Percentiles rank a stretch among this genome's conserved stretches.
phyloP scores from a whole-genome alignment of 2,113 vertebrate genomes.

The Callipepla californica region DNA sequence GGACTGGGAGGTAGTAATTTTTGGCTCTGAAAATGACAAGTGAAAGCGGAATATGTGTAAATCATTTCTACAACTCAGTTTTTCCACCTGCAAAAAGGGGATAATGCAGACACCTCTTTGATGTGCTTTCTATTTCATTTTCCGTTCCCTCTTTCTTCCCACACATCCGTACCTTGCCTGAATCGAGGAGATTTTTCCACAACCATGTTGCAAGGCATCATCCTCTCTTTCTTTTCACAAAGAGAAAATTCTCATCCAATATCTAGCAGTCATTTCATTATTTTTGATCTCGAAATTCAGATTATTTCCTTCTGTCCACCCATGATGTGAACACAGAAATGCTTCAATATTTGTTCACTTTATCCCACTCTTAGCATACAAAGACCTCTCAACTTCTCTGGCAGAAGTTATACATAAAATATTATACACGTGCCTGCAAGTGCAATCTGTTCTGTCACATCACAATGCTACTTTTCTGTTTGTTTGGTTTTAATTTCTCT shows the following conservation, averaged over 20 bases:
- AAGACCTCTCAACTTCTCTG: neutral
- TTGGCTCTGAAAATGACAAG: slow-evolving; percentile 50
- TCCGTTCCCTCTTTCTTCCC: slow-evolving; percentile 50
- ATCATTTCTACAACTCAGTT: slow-evolving; percentile 39
- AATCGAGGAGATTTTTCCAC: slow-evolving; percentile 15
- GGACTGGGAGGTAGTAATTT: slow-evolving; percentile 48
- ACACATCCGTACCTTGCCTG: slow-evolving; percentile 10
- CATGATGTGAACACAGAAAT: neutral
- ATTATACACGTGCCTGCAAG: neutral
- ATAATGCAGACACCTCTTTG: slow-evolving; percentile 11
- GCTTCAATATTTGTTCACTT: neutral
- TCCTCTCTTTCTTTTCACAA: neutral
- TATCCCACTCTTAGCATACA: neutral
- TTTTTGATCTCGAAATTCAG: neutral
- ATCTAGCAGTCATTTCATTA: neutral
- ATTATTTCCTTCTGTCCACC: neutral
- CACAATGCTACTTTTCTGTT: neutral
- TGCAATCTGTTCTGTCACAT: neutral
- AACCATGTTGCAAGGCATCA: neutral
- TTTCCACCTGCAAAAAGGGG: slow-evolving; percentile 46
- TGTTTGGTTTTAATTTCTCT: neutral
- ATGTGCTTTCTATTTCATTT: slow-evolving; percentile 52
- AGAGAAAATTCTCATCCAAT: neutral
- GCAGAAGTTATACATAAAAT: neutral
- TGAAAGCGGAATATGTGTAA: slow-evolving; percentile 48